Evolutionary conservation across 2,888 invertebrate genomes (phyloP), one percentile per base, ranked within the genome.

Genomic region (Melanchra persicariae): DNA sequence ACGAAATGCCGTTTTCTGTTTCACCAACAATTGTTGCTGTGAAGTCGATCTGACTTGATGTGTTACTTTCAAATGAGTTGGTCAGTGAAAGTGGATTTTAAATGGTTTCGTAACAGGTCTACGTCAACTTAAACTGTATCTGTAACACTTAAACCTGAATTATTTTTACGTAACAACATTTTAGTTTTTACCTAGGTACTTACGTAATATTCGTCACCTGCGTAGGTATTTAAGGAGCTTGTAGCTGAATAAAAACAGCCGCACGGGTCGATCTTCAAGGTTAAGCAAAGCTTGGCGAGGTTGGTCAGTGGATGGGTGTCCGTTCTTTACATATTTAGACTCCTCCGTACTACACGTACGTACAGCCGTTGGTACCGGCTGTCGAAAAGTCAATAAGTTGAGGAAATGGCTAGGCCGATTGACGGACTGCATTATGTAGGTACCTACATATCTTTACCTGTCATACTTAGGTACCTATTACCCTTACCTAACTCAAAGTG

Each of bases 41-140:
- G 55, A 62, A 66, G 66, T 65, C 24, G n/a, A n/a, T n/a, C n/a
- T n/a, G n/a, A n/a, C n/a, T n/a, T n/a, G n/a, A n/a, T n/a, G n/a
- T n/a, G n/a, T n/a, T 12, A 74, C 78, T 74, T 84, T 84, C 72
- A 34, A 80, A 55, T 60, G 45, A 49, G 15, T 37, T 57, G 30
- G n/a, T 30, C 68, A 68, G 82, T 72, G 82, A 84, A 84, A 82
- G 78, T 69, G 26, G 52, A 49, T 64, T 70, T 12, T 26, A 17
- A 54, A 49, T 61, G 17, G 17, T 72, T 67, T 67, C 55, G 49
- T 40, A 77, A 67, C 43, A 34, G 24, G 0, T 17, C 1, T 10
- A 30, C 40, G 17, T 45, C 17, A 49, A 63, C 30, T 19, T 22
- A 37, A 81, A 81, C 65, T 81, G 66, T 57, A 70, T 64, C 57